Conservation (phyloP, 2,797 vertebrate genomes). For the Alectoris magna region DNA sequence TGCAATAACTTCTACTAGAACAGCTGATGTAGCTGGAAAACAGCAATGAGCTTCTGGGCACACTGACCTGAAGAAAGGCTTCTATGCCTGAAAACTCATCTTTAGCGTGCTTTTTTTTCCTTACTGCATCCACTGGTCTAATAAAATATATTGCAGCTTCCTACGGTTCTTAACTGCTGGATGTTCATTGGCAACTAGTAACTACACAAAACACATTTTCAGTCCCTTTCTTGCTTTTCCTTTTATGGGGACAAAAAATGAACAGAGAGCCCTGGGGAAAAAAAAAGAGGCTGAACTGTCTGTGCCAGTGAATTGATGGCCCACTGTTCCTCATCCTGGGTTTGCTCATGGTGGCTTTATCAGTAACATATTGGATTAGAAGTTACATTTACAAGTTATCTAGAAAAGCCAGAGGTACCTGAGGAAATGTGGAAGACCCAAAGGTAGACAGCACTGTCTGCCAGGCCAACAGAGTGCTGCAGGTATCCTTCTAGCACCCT, state of each 20-base stretch:
- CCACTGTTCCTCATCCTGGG: background rate
- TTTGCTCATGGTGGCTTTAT: background rate
- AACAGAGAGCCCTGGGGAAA: background rate
- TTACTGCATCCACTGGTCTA: background rate
- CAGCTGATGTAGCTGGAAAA: conserved; percentile 45
- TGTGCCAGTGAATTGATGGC: background rate
- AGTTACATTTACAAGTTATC: background rate
- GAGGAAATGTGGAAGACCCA: background rate
- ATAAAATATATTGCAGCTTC: conserved; percentile 25
- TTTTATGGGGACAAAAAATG: background rate
- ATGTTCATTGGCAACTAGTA: background rate
- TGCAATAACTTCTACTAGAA: conserved; percentile 38
- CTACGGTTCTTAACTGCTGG: background rate
- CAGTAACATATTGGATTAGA: background rate
- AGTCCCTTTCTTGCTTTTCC: background rate
- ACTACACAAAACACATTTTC: background rate
- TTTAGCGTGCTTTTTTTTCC: background rate
- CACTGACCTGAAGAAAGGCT: conserved; percentile 12
- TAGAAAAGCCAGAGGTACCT: background rate
- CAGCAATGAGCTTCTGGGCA: background rate
- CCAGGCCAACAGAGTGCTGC: background rate
- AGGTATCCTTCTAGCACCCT: background rate
- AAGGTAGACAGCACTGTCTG: background rate
- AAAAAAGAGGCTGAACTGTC: background rate
- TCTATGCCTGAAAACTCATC: conserved; percentile 2